Percentiles rank a stretch among this genome's conserved stretches.
phyloP scores from a whole-genome alignment of 2,888 invertebrate genomes.

The Empis livida region DNA sequence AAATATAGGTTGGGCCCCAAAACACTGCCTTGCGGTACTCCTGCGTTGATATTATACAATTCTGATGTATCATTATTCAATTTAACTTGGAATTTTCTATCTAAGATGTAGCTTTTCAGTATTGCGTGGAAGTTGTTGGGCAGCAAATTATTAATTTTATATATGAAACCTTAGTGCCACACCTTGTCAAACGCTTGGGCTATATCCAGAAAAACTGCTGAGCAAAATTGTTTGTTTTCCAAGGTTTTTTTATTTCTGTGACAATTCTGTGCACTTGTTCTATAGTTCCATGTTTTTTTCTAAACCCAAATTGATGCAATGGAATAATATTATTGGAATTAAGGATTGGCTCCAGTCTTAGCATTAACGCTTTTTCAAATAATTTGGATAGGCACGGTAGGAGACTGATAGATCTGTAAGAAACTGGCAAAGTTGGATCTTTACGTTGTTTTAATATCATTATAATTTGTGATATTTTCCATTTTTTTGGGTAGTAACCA shows the following conservation, averaged over 20 bases:
- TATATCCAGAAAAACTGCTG: neutral
- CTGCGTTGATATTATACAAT: neutral
- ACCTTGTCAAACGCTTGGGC: neutral
- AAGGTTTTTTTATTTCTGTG: neutral
- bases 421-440: neutral
- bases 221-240: neutral
- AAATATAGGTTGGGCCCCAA: neutral
- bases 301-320: neutral
- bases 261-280: neutral
- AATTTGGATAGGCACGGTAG: conserved; percentile 1
- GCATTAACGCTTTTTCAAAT: conserved; percentile 1
- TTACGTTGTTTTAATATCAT: conserved; percentile 4
- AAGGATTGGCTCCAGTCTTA: neutral
- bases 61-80: neutral
- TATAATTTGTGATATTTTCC: conserved; percentile 2
- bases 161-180: neutral
- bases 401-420: conserved; percentile 1
- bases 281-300: neutral
- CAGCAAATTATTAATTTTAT: neutral
- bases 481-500: neutral
- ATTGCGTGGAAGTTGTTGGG: neutral
- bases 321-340: neutral
- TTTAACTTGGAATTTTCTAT: neutral
- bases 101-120: neutral
- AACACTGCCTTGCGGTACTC: neutral